Percentiles rank a stretch among this genome's conserved stretches.
Conservation (phyloP, 2,797 vertebrate genomes). For the Cottoperca gobio region DNA sequence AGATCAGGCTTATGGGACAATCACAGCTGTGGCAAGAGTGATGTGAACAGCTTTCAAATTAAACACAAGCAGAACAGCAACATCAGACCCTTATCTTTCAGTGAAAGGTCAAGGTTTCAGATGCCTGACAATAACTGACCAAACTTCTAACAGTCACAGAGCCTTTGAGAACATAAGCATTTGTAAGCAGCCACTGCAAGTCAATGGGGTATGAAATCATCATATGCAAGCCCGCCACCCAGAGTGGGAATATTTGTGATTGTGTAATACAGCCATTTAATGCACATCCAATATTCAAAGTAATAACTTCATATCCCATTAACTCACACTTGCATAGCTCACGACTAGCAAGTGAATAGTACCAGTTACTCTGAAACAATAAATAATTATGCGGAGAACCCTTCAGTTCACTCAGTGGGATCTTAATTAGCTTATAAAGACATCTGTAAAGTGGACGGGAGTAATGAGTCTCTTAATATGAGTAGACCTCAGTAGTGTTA, state of each 20-base stretch:
- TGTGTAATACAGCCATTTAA: constrained; percentile 50
- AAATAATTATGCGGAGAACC: constrained; percentile 43
- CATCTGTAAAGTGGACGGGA: constrained; percentile 23
- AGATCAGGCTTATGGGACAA: constrained; percentile 1
- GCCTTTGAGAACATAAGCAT: constrained; percentile 33
- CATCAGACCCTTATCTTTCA: constrained; percentile 17
- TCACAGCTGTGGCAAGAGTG: constrained; percentile 13
- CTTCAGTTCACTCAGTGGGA: background rate
- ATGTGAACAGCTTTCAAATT: constrained; percentile 15
- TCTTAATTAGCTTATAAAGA: constrained; percentile 38
- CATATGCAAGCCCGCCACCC: constrained; percentile 30
- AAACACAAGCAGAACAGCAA: constrained; percentile 32
- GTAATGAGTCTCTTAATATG: constrained; percentile 24
- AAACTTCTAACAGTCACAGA: constrained; percentile 23
- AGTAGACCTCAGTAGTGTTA: constrained; percentile 43
- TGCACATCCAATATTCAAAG: constrained; percentile 19
- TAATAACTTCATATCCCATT: constrained; percentile 45
- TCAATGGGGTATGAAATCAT: constrained; percentile 55
- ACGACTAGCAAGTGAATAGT: constrained; percentile 6
- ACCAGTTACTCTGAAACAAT: constrained; percentile 36
- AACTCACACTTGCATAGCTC: constrained; percentile 34
- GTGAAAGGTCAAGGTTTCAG: constrained; percentile 18
- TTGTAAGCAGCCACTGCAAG: constrained; percentile 33
- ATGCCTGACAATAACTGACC: constrained; percentile 21
- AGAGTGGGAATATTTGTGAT: constrained; percentile 48